Base-by-base conservation (phyloP, 2,113 vertebrate genomes). In the Mionectes macconnelli region DNA sequence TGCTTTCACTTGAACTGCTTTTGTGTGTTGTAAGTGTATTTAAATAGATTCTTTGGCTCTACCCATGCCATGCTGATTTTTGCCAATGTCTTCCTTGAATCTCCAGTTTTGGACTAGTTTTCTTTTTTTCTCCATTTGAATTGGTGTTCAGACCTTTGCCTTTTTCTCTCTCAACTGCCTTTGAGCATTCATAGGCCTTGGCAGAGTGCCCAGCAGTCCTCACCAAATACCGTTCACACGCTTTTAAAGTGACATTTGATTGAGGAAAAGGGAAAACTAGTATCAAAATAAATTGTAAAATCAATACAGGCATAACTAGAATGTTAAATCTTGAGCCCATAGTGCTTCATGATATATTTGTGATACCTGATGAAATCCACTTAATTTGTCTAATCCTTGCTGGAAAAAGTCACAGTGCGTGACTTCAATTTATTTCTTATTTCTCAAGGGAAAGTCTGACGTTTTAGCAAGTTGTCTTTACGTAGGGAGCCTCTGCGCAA, bases 81-180 rank as follows among this genome's bases (percentile, higher is more conserved):
- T 83, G 23, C 70, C 72, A 75, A 2, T 40, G 37, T 88, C 56
- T 75, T 74, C 42, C 35, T 47, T 17, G 33, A 63, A 59, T 92
- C 39, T 86, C 40, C 45, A 64, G 10, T 87, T 84, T 60, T 1
- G 0, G 23, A 30, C n/a, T 75, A 59, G 31, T 89, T 94, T 67
- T 56, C 37, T 84, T 89, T 81, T 81, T 70, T 90, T 31, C 9
- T 75, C 8, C 25, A 79, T 69, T 87, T 85, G 25, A 83, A 79
- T 87, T 1, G 3, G 23, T 57, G 35, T 70, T 95, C 81, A 84
- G 28, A 53, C 74, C 0, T 0, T 49, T 93, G 49, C 55, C 8
- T 93, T 87, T 92, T 92, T 72, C 59, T 69, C 30, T 89, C 80
- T 89, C 67, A 84, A 74, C 87, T 96, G 67, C 63, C 66, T 89